Base-by-base conservation (phyloP, 2,888 invertebrate genomes). In the Spatulosminthurus flaviceps region DNA sequence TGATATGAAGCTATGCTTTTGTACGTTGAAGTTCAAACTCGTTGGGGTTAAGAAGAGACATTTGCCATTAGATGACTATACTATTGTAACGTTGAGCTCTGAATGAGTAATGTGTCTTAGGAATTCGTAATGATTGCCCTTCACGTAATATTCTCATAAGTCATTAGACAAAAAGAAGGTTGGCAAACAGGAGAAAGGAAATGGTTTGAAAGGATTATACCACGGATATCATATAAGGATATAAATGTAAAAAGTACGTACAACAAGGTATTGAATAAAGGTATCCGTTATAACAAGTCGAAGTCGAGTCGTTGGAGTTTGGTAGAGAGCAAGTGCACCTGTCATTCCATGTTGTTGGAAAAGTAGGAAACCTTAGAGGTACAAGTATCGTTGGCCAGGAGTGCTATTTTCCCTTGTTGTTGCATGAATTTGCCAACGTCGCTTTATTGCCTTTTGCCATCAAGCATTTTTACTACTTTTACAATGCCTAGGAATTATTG, bases 61-160 rank as follows among this genome's bases (percentile, higher is more conserved):
- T 34, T 34, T 34, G 34, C 34, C 34, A 34, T 34, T n/a, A n/a
- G n/a, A 34, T 34, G 4, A 34, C 9, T 34, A 34, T 34, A 34
- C 4, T 34, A 34, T 34, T 7, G 34, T 9, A 34, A 34, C 34
- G 34, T 34, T 34, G 34, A 34, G 34, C 34, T 34, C 16, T 51
- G 51, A 51, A 51, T 51, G n/a, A 51, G 19, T 16, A 13, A 51
- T 51, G n/a, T n/a, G 51, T 51, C 2, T 26, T 11, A 64, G 64
- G 64, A 64, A 64, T 64, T 22, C 16, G 11, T 64, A 64, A 64
- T n/a, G 64, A 64, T 64, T 64, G 64, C 64, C 64, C 41, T 71
- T 42, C 70, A 71, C 70, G 70, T 71, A 71, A 41, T 71, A 71
- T 71, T 71, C 70, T 29, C 70, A 71, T 71, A 34, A 71, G 70